A percentile compares a stretch with the other conserved stretches of the same genome.
Conservation (phyloP, 1,140 invertebrate species). For the Tribolium madens region DNA sequence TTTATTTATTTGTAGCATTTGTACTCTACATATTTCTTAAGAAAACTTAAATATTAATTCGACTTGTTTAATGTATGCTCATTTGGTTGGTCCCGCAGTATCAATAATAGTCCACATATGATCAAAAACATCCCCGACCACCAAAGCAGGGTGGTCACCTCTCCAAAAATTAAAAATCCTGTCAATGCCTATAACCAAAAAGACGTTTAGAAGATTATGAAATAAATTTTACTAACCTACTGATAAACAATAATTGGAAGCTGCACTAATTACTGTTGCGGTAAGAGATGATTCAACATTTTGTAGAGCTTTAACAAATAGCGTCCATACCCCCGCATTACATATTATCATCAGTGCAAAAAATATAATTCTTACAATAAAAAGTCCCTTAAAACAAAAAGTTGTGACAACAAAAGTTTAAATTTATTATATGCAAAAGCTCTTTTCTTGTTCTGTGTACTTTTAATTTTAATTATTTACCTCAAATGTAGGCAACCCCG, state of each 20-base stretch:
- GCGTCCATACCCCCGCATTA: slow-evolving; percentile 72
- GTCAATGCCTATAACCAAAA: slow-evolving; percentile 52
- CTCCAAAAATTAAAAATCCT: slow-evolving; percentile 56
- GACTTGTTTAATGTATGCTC: neutral
- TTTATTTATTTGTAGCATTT: neutral
- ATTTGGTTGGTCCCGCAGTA: slow-evolving; percentile 40
- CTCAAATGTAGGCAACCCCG: slow-evolving; percentile 55
- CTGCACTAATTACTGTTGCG: slow-evolving; percentile 72
- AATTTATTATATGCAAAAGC: too few relatives aligned
- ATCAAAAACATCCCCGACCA: slow-evolving; percentile 54
- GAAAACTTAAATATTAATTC: neutral
- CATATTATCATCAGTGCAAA: slow-evolving; percentile 70
- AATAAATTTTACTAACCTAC: slow-evolving; percentile 63
- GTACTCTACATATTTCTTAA: neutral
- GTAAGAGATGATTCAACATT: slow-evolving; percentile 70
- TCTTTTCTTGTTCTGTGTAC: too few relatives aligned
- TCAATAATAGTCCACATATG: slow-evolving; percentile 48
- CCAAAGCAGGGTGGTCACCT: slow-evolving; percentile 54
- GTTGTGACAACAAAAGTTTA: neutral
- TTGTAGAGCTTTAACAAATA: slow-evolving; percentile 73
- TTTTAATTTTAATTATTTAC: slow-evolving; percentile 43
- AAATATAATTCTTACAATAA: slow-evolving; percentile 63
- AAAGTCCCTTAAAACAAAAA: slow-evolving; percentile 54
- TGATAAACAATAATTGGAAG: slow-evolving; percentile 74
- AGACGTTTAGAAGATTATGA: neutral